Evolutionary conservation across 2,113 vertebrate genomes (phyloP).

Genomic region (Paralichthys olivaceus): DNA sequence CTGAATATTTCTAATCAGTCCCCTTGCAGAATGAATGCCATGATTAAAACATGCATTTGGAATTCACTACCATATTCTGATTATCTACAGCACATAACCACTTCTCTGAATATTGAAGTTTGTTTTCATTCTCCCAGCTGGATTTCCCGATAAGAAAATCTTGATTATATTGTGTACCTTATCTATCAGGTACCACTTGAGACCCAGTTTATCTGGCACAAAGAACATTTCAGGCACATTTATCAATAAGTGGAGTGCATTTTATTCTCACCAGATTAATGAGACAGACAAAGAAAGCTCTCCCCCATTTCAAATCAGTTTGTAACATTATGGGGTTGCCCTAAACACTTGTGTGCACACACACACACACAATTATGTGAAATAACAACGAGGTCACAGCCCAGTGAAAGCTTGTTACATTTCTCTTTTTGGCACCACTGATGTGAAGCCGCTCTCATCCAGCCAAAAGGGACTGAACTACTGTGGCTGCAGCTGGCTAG

Average conservation of each 20-base stretch:
- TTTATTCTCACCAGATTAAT: conserved; percentile 10
- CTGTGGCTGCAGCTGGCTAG: too few relatives aligned
- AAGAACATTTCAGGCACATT: conserved; percentile 27
- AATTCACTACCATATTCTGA: conserved; percentile 4
- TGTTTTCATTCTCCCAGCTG: neutral
- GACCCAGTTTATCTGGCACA: conserved; percentile 1
- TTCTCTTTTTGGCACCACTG: conserved; percentile 19
- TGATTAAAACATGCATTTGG: neutral
- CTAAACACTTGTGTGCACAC: conserved; percentile 12
- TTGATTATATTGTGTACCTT: conserved; percentile 22
- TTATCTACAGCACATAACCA: neutral
- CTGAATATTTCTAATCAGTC: conserved; percentile 42
- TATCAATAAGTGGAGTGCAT: conserved; percentile 2
- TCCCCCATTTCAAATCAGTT: conserved; percentile 13
- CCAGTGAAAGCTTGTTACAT: conserved; percentile 20
- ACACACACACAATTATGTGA: neutral
- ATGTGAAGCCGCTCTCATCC: conserved; percentile 56
- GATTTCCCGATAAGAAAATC: conserved; percentile 43
- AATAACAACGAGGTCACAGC: conserved; percentile 47
- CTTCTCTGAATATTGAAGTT: conserved; percentile 22
- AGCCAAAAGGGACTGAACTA: conserved; percentile 53
- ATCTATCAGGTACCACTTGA: conserved; percentile 9
- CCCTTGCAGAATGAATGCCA: neutral
- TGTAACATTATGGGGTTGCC: conserved; percentile 16
- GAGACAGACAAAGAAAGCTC: conserved; percentile 9